Conservation (phyloP, 2,888 invertebrate species). For the Orchesellides sinensis region DNA sequence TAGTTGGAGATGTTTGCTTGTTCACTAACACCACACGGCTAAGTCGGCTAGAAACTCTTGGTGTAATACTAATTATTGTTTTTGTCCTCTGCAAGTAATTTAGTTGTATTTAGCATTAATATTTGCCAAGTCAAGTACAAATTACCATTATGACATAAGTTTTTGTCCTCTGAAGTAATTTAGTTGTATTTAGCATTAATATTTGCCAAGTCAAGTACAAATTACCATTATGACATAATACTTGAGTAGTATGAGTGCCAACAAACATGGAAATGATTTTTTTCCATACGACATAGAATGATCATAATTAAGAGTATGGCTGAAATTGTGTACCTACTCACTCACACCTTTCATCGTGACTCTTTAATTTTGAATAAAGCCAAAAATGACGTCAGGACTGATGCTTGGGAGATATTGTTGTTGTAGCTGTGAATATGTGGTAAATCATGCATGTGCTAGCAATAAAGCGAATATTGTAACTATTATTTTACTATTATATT, state of each 20-base stretch:
- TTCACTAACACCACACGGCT: not conserved
- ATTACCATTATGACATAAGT: too few relatives aligned
- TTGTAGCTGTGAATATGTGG: not conserved
- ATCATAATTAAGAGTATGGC: too few relatives aligned
- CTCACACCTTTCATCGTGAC: too few relatives aligned
- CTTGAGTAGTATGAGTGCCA: too few relatives aligned
- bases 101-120: slow-evolving; percentile 22
- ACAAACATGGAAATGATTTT: too few relatives aligned
- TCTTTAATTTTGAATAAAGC: too few relatives aligned
- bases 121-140: slow-evolving; percentile 39
- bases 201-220: slow-evolving; percentile 39
- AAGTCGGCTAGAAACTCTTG: not conserved
- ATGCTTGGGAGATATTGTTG: not conserved
- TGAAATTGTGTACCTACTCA: too few relatives aligned
- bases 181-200: slow-evolving; percentile 22
- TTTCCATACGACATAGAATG: too few relatives aligned
- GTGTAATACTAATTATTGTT: slow-evolving; percentile 29
- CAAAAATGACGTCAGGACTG: not conserved
- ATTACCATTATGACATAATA: too few relatives aligned
- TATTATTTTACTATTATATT: slow-evolving; percentile 28
- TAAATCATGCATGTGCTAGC: not conserved
- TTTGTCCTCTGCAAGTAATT: slow-evolving; percentile 52
- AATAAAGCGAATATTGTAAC: slow-evolving; percentile 7
- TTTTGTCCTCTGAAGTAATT: slow-evolving; percentile 54
- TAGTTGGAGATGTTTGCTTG: too few relatives aligned